Base-by-base conservation (phyloP, 1,140 invertebrate species). In the Epicauta chinensis region DNA sequence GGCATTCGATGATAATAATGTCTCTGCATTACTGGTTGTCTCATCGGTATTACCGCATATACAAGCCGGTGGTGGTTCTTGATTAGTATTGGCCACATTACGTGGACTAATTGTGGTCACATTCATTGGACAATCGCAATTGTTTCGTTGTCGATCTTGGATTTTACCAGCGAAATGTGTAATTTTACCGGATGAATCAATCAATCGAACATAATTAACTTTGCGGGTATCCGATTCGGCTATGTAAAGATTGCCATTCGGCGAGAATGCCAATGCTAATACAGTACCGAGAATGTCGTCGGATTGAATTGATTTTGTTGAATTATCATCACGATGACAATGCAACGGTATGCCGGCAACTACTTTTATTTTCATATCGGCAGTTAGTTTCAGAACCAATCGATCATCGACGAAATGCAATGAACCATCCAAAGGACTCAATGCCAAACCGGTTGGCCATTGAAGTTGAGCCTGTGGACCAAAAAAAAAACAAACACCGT, bases 401-500 rank as follows among this genome's bases (percentile, higher is more conserved):
- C 92, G 54, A 66, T 97, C 93, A 66, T 98, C 96, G 40, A 98
- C 89, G 60, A 98, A 95, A 66, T 97, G 91, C 1, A 98, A 73
- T 0, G 89, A 87, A 31, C 92, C 91, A 70, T 98, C 95, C 3
- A 98, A 69, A 2, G 94, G 93, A 66, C 92, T 97, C 9, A 98
- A 73, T 0, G 92, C 86, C 31, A 98, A 71, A 14, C 91, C 91
- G 11, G 93, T 96, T 2, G 96, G 96, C 95, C 95, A 98, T 67
- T 95, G 89, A 7, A 95, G 73, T 71, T 93, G 91, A 1, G 91
- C 88, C 75, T 89, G n/a, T n/a, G n/a, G n/a, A n/a, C n/a, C n/a
- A n/a, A 80, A 56, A 63, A 36, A 12, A 47, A 4, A 17, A 35
- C n/a, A n/a, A n/a, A n/a, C n/a, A n/a, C n/a, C n/a, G 14, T 16